Evolutionary conservation across 2,888 invertebrate genomes (phyloP), one percentile per base, ranked within the genome.

Genomic region (Eupithecia pulchellata): DNA sequence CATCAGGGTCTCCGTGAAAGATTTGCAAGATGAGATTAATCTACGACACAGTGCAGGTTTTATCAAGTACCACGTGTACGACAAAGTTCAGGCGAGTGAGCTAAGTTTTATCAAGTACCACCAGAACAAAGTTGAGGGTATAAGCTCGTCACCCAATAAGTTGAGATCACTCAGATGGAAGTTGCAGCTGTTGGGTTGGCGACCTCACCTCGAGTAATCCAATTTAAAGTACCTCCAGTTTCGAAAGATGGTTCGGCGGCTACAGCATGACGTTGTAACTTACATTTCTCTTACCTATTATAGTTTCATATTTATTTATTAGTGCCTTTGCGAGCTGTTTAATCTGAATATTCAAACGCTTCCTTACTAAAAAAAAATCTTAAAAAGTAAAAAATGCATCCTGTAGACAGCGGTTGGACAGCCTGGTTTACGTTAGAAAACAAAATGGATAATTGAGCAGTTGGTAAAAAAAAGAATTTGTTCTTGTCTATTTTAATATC

Each of bases 181-280:
- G 64, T 55, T 64, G 61, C 17, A 66, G 32, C 61, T 34, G 61
- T 60, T 60, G 66, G 68, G 78, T 78, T 75, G 80, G 76, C 77
- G 78, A 78, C 80, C 78, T 81, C 75, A 82, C 81, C 78, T 82
- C 71, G 72, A 77, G 75, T 81, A 85, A 76, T 87, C 82, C 79
- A 87, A 86, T 83, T 84, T 86, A 84, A 79, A 78, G 79, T 81
- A 79, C 79, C 83, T 79, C 83, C 84, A 84, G 79, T 83, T 81
- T 79, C 78, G 81, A 79, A 80, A 81, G 61, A 69, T 64, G 34
- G 25, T 61, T 29, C 5, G 29, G 14, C 3, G 14, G 6, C 17
- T 20, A 4, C 39, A 29, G 36, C 65, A 58, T 36, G 57, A 66
- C 39, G n/a, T 58, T 29, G 34, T 13, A 0, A 52, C 25, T 13